A percentile compares a stretch with the other conserved stretches of the same genome.
Evolutionary conservation across 2,797 vertebrate genomes (phyloP).

Genomic region (Micrastur ruficollis): DNA sequence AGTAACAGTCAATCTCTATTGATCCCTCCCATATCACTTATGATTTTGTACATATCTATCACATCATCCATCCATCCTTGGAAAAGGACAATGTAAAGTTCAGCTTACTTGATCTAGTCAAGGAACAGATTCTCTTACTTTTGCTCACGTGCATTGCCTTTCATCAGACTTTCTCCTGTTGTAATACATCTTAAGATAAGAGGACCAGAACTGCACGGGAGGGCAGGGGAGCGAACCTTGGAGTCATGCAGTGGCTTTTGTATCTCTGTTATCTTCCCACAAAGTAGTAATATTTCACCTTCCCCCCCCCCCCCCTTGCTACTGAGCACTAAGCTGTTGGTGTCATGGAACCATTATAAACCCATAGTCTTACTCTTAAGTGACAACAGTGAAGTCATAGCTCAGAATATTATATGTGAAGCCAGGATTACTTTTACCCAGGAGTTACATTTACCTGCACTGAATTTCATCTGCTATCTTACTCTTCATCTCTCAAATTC

Average conservation of each 20-base stretch:
- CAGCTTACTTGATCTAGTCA: background rate
- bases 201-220: background rate
- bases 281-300: background rate
- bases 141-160: background rate
- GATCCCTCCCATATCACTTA: background rate
- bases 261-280: background rate
- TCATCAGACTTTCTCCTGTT: background rate
- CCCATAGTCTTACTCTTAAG: background rate
- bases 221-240: rapidly evolving
- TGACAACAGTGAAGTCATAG: background rate
- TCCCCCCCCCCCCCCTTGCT: background rate
- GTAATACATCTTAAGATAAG: background rate
- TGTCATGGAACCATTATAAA: background rate
- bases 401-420: background rate
- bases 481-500: background rate
- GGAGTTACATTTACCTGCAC: background rate
- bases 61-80: background rate
- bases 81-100: background rate
- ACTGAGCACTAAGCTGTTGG: background rate
- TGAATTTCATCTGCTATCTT: background rate
- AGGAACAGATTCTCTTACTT: background rate
- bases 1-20: background rate
- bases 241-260: background rate
- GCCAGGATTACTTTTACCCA: background rate
- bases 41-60: background rate